Evolutionary conservation across 2,888 invertebrate genomes (phyloP).

Genomic region (Euclidia mi): DNA sequence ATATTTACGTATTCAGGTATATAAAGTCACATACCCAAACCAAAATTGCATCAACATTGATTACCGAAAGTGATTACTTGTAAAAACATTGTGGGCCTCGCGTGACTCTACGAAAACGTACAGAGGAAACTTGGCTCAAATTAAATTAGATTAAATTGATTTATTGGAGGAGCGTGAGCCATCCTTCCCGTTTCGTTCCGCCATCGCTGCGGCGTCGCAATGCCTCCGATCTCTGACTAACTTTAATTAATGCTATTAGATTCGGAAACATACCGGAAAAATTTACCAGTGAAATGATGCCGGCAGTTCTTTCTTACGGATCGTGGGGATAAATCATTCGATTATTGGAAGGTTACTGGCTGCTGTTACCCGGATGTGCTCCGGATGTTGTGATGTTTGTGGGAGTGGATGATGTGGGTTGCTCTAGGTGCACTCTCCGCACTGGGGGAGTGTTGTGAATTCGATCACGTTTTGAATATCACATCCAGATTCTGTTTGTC

Average conservation of each 20-base stretch:
- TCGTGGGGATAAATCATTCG: conserved; percentile 14
- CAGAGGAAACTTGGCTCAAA: conserved; percentile 83
- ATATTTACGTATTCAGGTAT: no score
- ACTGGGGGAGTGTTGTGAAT: no score
- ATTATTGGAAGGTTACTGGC: neutral
- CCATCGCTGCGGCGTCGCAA: conserved; percentile 54
- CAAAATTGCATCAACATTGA: neutral
- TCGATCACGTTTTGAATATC: no score
- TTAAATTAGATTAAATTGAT: conserved; percentile 90
- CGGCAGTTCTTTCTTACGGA: conserved; percentile 19
- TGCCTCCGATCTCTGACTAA: conserved; percentile 63
- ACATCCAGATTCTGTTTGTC: no score
- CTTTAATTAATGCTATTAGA: conserved; percentile 87
- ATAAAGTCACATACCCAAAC: conserved; percentile 1
- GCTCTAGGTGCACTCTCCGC: no score
- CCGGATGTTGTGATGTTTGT: no score
- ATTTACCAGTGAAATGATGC: conserved; percentile 59
- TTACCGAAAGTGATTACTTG: conserved; percentile 22
- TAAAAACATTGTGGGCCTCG: conserved; percentile 60
- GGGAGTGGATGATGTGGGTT: no score
- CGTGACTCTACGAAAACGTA: conserved; percentile 76
- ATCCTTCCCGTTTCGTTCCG: conserved; percentile 72
- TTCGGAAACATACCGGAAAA: conserved; percentile 83
- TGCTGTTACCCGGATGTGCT: no score
- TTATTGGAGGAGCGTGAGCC: conserved; percentile 83